phyloP scores from a whole-genome alignment of 2,797 vertebrate species.

The Syngnathus acus region DNA sequence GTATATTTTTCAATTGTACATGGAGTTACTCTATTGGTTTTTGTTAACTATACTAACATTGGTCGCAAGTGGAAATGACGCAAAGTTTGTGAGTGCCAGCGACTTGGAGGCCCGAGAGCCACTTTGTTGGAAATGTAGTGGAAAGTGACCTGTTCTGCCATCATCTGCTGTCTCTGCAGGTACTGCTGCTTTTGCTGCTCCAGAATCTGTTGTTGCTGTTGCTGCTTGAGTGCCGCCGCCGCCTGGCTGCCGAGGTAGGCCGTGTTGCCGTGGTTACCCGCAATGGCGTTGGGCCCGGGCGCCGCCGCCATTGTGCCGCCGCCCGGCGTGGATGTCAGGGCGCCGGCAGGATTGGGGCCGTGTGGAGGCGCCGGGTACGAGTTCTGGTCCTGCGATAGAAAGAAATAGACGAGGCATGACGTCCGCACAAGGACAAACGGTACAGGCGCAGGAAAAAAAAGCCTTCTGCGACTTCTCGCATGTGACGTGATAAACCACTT shows the following conservation, averaged over 20 bases:
- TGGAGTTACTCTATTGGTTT: too few relatives aligned
- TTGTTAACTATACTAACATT: too few relatives aligned
- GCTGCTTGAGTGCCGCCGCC: slow-evolving; percentile 77
- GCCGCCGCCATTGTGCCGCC: slow-evolving; percentile 69
- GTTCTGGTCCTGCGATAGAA: slow-evolving; percentile 78
- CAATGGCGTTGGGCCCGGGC: slow-evolving; percentile 62
- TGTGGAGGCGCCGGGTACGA: slow-evolving; percentile 69
- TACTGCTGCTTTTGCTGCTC: slow-evolving; percentile 84
- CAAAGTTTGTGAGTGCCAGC: too few relatives aligned
- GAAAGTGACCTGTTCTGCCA: slow-evolving; percentile 82
- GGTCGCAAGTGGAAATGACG: too few relatives aligned
- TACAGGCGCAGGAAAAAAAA: not conserved
- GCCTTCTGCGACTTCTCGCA: too few relatives aligned
- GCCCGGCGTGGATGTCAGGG: slow-evolving; percentile 69
- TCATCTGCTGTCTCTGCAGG: slow-evolving; percentile 72
- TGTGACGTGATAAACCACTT: too few relatives aligned
- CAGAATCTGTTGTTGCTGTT: slow-evolving; percentile 77
- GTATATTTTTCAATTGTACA: too few relatives aligned
- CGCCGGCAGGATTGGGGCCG: slow-evolving; percentile 62
- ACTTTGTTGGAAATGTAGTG: too few relatives aligned
- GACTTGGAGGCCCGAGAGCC: too few relatives aligned
- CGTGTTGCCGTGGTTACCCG: slow-evolving; percentile 71
- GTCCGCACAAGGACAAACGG: slow-evolving; percentile 19
- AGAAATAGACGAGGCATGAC: not conserved
- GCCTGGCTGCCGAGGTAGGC: slow-evolving; percentile 78